Percentiles rank a stretch among this genome's conserved stretches.
Evolutionary conservation across 2,888 invertebrate species (phyloP).

Genomic region (Phaedon cochleariae): DNA sequence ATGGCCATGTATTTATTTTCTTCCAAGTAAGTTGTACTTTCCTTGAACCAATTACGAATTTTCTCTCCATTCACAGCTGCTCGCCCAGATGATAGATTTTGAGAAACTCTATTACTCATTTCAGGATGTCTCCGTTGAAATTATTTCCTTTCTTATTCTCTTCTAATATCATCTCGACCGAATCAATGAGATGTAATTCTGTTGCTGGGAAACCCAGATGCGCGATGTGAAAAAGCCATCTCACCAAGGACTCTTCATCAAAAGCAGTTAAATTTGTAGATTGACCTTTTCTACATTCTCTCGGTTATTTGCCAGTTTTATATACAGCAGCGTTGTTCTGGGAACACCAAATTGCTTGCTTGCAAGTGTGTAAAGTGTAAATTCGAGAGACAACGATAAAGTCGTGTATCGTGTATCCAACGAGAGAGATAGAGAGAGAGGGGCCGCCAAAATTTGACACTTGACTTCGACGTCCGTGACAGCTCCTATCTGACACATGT

Average conservation of each 20-base stretch:
- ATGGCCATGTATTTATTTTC: constrained; percentile 19
- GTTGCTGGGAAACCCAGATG: too few species aligned
- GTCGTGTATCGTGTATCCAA: not conserved
- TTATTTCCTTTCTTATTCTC: too few species aligned
- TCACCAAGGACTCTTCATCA: too few species aligned
- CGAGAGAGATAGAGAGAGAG: not conserved
- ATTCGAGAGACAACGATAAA: too few species aligned
- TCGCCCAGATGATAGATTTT: constrained; percentile 10
- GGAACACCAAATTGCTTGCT: constrained; percentile 24
- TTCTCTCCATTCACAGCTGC: constrained; percentile 20
- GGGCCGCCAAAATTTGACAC: not conserved
- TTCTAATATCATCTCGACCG: too few species aligned
- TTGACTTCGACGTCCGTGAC: too few species aligned
- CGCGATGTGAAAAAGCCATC: too few species aligned
- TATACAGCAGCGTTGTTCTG: too few species aligned
- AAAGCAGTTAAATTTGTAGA: constrained; percentile 21
- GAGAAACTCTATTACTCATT: constrained; percentile 15
- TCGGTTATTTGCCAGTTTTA: constrained; percentile 24
- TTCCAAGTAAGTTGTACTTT: constrained; percentile 19
- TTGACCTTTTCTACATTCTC: too few species aligned
- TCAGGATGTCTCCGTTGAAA: constrained; percentile 27
- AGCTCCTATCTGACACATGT: too few species aligned
- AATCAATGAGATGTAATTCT: too few species aligned
- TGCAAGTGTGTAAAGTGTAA: constrained; percentile 18
- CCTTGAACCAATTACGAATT: constrained; percentile 24